Conservation (phyloP, 1,140 invertebrate species). For the Papilio glaucus region DNA sequence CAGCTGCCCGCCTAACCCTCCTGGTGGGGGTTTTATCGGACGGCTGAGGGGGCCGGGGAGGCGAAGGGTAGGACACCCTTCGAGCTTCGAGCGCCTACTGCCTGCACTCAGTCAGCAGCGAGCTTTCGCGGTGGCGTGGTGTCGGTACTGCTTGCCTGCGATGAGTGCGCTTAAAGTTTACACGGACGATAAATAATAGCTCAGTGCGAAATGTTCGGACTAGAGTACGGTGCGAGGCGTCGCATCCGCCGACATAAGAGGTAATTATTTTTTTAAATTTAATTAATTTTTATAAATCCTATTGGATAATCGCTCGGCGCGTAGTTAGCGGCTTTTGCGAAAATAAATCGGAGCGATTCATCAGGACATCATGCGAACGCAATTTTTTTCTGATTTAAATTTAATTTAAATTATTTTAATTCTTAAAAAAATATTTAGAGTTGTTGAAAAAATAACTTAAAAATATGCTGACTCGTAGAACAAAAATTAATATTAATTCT, state of each 20-base stretch:
- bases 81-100: not conserved
- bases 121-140: slow-evolving; percentile 1
- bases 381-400: not conserved
- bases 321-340: slow-evolving; percentile 16
- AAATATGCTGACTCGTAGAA: too few relatives aligned
- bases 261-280: slow-evolving; percentile 14
- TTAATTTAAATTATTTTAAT: too few relatives aligned
- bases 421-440: too few relatives aligned
- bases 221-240: not conserved
- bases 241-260: not conserved
- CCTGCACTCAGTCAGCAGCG: slow-evolving; percentile 3
- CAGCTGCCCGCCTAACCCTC: slow-evolving; percentile 14
- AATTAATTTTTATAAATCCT: not conserved
- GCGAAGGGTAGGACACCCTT: not conserved
- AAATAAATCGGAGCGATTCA: not conserved
- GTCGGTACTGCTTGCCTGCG: slow-evolving; percentile 7
- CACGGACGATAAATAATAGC: slow-evolving; percentile 27
- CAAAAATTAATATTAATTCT: too few relatives aligned
- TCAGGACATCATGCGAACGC: not conserved
- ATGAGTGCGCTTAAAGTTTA: slow-evolving; percentile 24
- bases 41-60: not conserved
- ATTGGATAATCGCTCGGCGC: not conserved
- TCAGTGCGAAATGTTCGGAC: slow-evolving; percentile 20
- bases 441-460: too few relatives aligned
- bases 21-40: slow-evolving; percentile 14